These are phyloP conservation scores for Pontoporia blainvillei DNA, from an alignment of 2,113 vertebrate species.

Conservation along the genomic window DNA sequence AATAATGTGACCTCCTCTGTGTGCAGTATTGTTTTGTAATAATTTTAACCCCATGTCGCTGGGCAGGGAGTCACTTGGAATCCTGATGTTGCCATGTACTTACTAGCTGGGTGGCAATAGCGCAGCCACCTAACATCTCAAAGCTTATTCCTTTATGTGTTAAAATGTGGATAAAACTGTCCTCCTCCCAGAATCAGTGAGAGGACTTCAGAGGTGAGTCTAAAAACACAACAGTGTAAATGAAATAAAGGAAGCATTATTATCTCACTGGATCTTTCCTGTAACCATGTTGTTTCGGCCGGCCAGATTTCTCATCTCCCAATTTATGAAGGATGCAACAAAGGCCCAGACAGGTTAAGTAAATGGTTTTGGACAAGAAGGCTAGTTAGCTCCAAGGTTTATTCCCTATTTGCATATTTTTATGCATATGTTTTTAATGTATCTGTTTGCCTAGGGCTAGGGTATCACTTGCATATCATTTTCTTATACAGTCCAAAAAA, in stretches of 20 bases:
- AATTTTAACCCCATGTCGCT: neutral
- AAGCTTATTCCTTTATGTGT: neutral
- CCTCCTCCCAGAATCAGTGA: neutral
- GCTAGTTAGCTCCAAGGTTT: neutral
- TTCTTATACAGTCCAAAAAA: neutral
- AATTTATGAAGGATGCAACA: neutral
- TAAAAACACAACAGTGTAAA: slow-evolving; percentile 1
- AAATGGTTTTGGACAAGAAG: neutral
- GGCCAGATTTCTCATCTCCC: neutral
- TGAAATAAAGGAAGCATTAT: neutral
- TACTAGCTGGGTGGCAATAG: neutral
- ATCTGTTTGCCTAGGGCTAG: neutral
- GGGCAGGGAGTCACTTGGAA: neutral
- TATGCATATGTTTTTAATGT: neutral
- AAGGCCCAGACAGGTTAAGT: neutral
- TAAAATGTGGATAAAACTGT: neutral
- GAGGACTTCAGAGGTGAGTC: neutral
- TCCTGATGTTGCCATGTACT: neutral
- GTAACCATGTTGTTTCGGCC: neutral
- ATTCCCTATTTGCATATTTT: neutral
- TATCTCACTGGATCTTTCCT: neutral
- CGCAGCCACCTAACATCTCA: neutral
- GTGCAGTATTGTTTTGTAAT: neutral
- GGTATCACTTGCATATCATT: neutral
- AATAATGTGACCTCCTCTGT: neutral